Percentiles rank a stretch among this genome's conserved stretches.
Evolutionary conservation across 2,888 invertebrate species (phyloP).

Genomic region (Epinotia ramella): DNA sequence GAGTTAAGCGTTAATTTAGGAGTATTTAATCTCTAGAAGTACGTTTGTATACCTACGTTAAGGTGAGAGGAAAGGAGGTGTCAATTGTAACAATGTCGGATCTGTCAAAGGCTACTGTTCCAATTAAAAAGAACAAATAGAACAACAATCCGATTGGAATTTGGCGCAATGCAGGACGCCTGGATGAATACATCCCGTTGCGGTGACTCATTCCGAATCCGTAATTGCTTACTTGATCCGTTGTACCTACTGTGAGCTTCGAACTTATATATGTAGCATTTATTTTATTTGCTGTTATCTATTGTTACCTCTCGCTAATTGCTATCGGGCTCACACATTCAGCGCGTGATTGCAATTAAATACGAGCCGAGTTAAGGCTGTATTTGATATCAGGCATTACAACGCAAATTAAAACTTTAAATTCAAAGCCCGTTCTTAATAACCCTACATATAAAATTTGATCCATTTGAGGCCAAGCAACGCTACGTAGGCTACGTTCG

Average conservation of each 20-base stretch:
- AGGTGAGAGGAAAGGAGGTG: constrained; percentile 17
- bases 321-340: constrained; percentile 17
- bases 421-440: background rate
- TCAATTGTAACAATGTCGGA: constrained; percentile 44
- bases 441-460: background rate
- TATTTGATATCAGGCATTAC: constrained; percentile 15
- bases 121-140: constrained; percentile 73
- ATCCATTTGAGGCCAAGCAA: no score
- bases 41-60: background rate
- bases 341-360: constrained; percentile 18
- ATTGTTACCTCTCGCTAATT: constrained; percentile 36
- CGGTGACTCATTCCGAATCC: constrained; percentile 73
- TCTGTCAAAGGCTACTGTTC: constrained; percentile 60
- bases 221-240: constrained; percentile 67
- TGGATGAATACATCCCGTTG: constrained; percentile 69
- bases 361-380: constrained; percentile 2
- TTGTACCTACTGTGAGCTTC: constrained; percentile 61
- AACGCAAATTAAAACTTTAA: background rate
- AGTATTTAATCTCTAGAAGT: background rate
- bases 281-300: constrained; percentile 14
- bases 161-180: constrained; percentile 82
- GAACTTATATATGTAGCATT: constrained; percentile 45
- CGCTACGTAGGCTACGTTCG: no score
- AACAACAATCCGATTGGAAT: constrained; percentile 70
- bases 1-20: constrained; percentile 1